Conservation (phyloP, 2,888 invertebrate genomes). For the Drosophila birchii region DNA sequence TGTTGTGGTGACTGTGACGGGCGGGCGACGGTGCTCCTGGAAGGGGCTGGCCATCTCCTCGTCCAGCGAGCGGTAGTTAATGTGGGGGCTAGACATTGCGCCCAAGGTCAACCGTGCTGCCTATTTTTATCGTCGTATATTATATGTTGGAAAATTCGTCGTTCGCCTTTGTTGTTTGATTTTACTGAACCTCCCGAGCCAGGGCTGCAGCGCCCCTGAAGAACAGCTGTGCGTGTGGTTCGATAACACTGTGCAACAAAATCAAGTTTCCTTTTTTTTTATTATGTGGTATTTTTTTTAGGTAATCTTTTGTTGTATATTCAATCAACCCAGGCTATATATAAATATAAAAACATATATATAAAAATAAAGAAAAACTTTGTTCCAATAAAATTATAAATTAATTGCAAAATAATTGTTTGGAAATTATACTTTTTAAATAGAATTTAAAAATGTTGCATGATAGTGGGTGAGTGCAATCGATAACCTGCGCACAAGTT, state of each 20-base stretch:
- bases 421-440: no score
- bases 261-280: not conserved
- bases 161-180: slow-evolving; percentile 64
- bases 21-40: slow-evolving; percentile 44
- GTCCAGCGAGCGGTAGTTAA: slow-evolving; percentile 82
- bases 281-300: not conserved
- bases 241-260: slow-evolving; percentile 5
- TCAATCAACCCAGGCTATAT: no score
- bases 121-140: slow-evolving; percentile 79
- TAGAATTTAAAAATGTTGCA: not conserved
- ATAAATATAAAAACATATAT: no score
- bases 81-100: slow-evolving; percentile 82
- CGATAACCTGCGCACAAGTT: not conserved
- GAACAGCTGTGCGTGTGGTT: slow-evolving; percentile 19
- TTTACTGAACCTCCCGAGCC: slow-evolving; percentile 35
- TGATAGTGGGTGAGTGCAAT: not conserved
- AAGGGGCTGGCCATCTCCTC: slow-evolving; percentile 79
- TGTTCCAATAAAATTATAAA: no score
- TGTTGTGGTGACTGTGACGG: slow-evolving; percentile 29
- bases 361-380: no score
- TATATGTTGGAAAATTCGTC: slow-evolving; percentile 68
- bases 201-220: slow-evolving; percentile 13
- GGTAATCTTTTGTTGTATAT: no score
- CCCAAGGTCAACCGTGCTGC: slow-evolving; percentile 67
- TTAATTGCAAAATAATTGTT: not conserved